These are phyloP conservation scores for Campylorhamphus procurvoides DNA, from an alignment of 2,113 vertebrate species.

Conservation along the genomic window DNA sequence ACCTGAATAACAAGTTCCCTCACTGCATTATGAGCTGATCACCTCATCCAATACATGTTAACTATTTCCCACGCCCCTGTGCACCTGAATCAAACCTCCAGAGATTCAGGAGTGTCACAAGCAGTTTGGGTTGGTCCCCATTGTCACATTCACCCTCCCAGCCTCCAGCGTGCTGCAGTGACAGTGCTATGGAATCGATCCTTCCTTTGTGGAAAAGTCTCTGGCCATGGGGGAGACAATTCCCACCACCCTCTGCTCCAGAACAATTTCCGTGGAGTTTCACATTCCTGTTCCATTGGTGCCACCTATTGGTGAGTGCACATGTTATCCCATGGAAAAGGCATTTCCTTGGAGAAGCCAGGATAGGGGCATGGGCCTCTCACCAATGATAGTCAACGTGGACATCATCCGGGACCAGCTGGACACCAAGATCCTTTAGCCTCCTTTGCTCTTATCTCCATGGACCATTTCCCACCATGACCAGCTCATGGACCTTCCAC, in stretches of 20 bases:
- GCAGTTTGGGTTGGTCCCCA: neutral
- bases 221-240: neutral
- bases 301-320: constrained; percentile 61
- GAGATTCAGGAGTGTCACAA: neutral
- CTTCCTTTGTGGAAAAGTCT: neutral
- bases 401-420: neutral
- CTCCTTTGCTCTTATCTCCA: neutral
- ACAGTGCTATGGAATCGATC: neutral
- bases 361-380: neutral
- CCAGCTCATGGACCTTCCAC: neutral
- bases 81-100: neutral
- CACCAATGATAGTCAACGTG: accelerated
- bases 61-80: neutral
- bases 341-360: neutral
- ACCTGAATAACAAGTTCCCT: neutral
- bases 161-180: neutral
- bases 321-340: neutral
- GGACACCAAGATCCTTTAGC: neutral
- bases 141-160: neutral
- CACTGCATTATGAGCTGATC: neutral
- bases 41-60: neutral
- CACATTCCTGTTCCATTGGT: constrained; percentile 39
- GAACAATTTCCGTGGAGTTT: neutral
- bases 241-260: constrained; percentile 39
- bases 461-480: neutral